Percentiles rank a stretch among this genome's conserved stretches.
Conservation (phyloP, 1,140 invertebrate species). For the Samia ricini region DNA sequence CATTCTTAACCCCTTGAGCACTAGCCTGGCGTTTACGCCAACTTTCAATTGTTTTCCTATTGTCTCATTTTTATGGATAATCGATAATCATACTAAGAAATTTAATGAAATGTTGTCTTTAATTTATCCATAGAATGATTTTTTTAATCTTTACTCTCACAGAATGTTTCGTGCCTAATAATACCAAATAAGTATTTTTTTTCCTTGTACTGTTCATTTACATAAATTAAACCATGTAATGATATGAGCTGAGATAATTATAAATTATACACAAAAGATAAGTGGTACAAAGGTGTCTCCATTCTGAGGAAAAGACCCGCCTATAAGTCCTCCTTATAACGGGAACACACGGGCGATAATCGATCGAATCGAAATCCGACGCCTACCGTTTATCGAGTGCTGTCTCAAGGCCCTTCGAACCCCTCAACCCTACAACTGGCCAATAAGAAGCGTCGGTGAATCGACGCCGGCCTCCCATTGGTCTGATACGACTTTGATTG, state of each 20-base stretch:
- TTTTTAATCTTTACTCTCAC: no score
- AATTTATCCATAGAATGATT: no score
- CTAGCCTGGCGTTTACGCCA: no score
- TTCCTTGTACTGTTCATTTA: no score
- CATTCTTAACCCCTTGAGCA: no score
- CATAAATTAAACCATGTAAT: background rate
- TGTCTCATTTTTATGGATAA: no score
- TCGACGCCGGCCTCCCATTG: conserved; percentile 49
- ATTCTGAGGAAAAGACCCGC: conserved; percentile 10
- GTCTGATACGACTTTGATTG: conserved; percentile 73
- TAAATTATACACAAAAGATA: background rate
- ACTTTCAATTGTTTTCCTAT: no score
- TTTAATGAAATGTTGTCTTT: no score
- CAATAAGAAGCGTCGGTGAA: conserved; percentile 45
- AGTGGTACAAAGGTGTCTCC: background rate
- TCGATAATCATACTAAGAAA: no score
- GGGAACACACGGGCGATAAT: conserved; percentile 53
- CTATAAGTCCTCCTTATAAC: conserved; percentile 23
- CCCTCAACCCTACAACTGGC: conserved; percentile 50
- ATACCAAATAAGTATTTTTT: no score
- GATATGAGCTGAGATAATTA: background rate
- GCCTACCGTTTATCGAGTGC: conserved; percentile 70
- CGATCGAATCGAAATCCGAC: conserved; percentile 64
- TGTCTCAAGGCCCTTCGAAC: conserved; percentile 68
- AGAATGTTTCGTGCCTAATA: no score